These are phyloP conservation scores for Ondatra zibethicus DNA, from an alignment of 2,113 vertebrate genomes.

Conservation along the genomic window DNA sequence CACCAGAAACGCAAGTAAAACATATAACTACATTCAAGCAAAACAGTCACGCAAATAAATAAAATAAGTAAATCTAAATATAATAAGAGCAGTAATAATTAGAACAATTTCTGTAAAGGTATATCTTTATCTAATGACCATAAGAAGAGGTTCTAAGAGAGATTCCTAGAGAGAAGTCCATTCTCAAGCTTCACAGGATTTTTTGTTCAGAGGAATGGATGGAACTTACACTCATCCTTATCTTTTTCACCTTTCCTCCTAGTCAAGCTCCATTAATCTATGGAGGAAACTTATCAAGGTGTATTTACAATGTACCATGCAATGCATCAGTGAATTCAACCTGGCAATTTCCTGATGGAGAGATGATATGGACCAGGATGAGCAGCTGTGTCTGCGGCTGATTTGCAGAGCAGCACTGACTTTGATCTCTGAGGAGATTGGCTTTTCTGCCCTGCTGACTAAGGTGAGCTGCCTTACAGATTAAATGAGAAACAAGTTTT, in stretches of 20 bases:
- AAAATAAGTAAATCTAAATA: background rate
- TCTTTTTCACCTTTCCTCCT: conserved; percentile 36
- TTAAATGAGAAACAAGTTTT: conserved; percentile 48
- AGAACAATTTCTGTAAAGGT: background rate
- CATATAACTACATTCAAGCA: background rate
- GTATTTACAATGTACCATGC: conserved; percentile 62
- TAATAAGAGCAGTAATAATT: too few relatives aligned
- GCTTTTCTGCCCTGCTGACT: conserved; percentile 56
- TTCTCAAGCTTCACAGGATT: background rate
- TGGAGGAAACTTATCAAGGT: conserved; percentile 73
- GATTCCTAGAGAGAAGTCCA: background rate
- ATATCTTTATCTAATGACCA: background rate
- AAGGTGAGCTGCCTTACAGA: conserved; percentile 16
- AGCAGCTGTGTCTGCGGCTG: background rate
- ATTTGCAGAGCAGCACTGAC: conserved; percentile 10
- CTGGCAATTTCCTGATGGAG: conserved; percentile 67
- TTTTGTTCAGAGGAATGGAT: background rate
- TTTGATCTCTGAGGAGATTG: conserved; percentile 59
- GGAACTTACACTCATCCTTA: conserved; percentile 1
- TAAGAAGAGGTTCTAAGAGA: background rate
- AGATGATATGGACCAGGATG: conserved; percentile 21
- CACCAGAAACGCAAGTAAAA: background rate
- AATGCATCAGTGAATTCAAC: conserved; percentile 35
- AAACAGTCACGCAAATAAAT: background rate
- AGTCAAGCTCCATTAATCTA: conserved; percentile 70